Percentiles rank a stretch among this genome's conserved stretches.
Evolutionary conservation across 2,113 vertebrate species (phyloP).

Genomic region (Podarcis cretensis): DNA sequence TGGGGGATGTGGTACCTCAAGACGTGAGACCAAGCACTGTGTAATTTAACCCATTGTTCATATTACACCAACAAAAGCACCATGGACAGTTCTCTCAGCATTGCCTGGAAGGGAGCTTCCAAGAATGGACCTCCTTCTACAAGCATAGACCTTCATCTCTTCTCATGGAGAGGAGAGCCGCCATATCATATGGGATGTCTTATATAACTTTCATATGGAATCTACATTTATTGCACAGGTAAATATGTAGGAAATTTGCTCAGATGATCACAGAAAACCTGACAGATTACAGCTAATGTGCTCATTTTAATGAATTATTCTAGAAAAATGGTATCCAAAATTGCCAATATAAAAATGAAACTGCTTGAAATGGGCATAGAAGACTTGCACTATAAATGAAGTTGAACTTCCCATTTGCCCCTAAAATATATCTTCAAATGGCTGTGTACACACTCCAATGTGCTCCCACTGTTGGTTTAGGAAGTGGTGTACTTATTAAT

Average conservation of each 20-base stretch:
- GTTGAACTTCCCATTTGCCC: not conserved
- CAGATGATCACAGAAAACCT: not conserved
- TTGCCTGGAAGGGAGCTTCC: no score
- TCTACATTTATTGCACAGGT: not conserved
- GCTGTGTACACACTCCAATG: no score
- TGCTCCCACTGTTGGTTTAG: no score
- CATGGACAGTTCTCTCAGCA: no score
- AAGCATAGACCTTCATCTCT: not conserved
- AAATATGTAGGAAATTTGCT: not conserved
- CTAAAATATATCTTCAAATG: not conserved
- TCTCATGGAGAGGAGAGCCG: not conserved
- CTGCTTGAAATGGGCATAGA: not conserved
- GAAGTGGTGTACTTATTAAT: not conserved
- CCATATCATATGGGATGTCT: not conserved
- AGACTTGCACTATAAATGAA: not conserved
- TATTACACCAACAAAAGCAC: no score
- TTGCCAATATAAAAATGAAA: not conserved
- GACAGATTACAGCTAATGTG: not conserved
- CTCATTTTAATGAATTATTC: not conserved
- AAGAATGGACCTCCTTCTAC: no score
- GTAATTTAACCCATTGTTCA: no score
- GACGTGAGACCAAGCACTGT: no score
- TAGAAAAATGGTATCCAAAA: not conserved
- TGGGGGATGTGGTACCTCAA: no score
- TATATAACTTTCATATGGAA: not conserved